Conservation (phyloP, 2,888 invertebrate genomes). For the Flexamia atlantica region DNA sequence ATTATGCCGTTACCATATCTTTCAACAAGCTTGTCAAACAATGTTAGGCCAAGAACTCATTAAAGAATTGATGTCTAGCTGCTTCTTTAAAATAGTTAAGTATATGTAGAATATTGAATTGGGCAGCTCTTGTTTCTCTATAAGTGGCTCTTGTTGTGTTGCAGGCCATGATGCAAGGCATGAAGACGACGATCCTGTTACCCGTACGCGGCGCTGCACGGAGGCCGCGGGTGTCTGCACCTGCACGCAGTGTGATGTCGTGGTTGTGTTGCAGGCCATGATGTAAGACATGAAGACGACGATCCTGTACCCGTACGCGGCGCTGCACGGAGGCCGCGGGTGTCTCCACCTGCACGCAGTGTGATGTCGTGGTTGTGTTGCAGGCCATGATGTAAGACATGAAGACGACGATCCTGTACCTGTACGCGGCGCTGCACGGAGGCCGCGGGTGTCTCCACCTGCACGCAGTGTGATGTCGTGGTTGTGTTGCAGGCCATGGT, state of each 20-base stretch:
- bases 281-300: constrained; percentile 60
- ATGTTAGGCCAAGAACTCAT: no score
- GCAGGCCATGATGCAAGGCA: constrained; percentile 57
- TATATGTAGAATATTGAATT: no score
- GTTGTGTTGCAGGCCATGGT: constrained; percentile 51
- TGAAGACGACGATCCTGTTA: constrained; percentile 66
- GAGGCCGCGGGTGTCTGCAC: constrained; percentile 78
- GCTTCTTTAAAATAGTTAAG: no score
- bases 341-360: constrained; percentile 76
- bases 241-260: no score
- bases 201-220: constrained; percentile 67
- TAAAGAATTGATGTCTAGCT: no score
- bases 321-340: constrained; percentile 74
- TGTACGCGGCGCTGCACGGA: constrained; percentile 67
- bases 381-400: constrained; percentile 58
- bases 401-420: constrained; percentile 66
- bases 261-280: constrained; percentile 50
- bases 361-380: no score
- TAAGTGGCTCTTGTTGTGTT: no score
- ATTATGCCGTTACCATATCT: no score
- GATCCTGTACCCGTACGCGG: constrained; percentile 67
- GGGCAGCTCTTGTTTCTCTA: no score
- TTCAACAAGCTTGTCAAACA: no score
- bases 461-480: no score
- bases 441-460: constrained; percentile 78